phyloP scores from a whole-genome alignment of 1,140 invertebrate genomes.

The Aphelinus atriplicis region DNA sequence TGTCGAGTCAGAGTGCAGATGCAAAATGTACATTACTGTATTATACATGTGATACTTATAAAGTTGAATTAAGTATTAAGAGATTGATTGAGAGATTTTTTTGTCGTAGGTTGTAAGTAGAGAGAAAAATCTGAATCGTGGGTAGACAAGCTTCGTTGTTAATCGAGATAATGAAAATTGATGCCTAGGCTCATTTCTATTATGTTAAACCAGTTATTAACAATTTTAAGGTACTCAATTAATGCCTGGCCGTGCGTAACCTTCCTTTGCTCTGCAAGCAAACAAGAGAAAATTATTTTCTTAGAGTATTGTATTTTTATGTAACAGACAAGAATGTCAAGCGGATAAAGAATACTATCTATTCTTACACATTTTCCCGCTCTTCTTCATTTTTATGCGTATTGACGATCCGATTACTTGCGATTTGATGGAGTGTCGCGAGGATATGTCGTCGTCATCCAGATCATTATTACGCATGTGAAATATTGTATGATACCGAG shows the following conservation, averaged over 20 bases:
- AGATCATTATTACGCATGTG: slow-evolving; percentile 47
- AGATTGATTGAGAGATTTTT: slow-evolving; percentile 34
- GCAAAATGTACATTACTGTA: slow-evolving; percentile 49
- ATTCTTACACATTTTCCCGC: slow-evolving; percentile 9
- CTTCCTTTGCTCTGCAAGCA: not conserved
- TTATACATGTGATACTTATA: slow-evolving; percentile 42
- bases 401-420: slow-evolving; percentile 16
- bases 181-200: slow-evolving; percentile 19
- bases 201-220: slow-evolving; percentile 41
- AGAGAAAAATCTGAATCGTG: slow-evolving; percentile 24
- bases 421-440: not conserved
- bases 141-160: slow-evolving; percentile 31
- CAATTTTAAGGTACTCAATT: slow-evolving; percentile 36
- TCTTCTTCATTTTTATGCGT: slow-evolving; percentile 13
- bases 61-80: slow-evolving; percentile 19
- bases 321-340: slow-evolving; percentile 23
- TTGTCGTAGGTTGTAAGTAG: slow-evolving; percentile 11
- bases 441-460: slow-evolving; percentile 20
- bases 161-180: slow-evolving; percentile 16
- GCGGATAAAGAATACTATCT: slow-evolving; percentile 7
- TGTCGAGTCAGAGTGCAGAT: slow-evolving; percentile 27
- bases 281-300: slow-evolving; percentile 30
- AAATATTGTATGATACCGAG: slow-evolving; percentile 63
- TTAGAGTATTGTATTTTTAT: slow-evolving; percentile 28
- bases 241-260: slow-evolving; percentile 6